Percentiles rank a stretch among this genome's conserved stretches.
Evolutionary conservation across 2,797 vertebrate genomes (phyloP).

Genomic region (Takifugu rubripes): DNA sequence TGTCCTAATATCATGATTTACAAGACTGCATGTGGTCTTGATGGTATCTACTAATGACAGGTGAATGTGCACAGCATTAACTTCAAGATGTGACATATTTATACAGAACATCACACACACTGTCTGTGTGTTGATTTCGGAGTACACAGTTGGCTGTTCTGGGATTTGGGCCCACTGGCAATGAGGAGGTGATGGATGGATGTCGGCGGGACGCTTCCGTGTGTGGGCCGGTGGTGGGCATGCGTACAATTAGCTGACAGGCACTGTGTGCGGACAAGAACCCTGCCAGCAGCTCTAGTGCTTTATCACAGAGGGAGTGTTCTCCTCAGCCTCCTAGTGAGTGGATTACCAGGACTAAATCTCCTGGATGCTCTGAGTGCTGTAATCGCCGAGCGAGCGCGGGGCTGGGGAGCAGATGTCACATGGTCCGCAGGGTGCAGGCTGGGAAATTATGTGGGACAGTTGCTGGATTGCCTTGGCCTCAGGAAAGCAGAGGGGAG

Average conservation of each 20-base stretch:
- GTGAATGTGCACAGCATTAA: too few relatives aligned
- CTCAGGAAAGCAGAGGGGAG: constrained; percentile 42
- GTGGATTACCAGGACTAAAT: constrained; percentile 79
- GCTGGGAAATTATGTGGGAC: constrained; percentile 74
- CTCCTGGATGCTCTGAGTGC: constrained; percentile 75
- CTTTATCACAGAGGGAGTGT: constrained; percentile 52
- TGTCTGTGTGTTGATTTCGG: too few relatives aligned
- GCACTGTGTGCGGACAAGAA: constrained; percentile 20
- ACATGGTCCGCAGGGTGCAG: constrained; percentile 74
- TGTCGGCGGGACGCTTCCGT: constrained; percentile 1
- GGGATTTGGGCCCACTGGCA: too few relatives aligned
- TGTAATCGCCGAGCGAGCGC: constrained; percentile 75
- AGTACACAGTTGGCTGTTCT: too few relatives aligned
- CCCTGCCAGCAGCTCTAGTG: constrained; percentile 10
- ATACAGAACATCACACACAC: too few relatives aligned
- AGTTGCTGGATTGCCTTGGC: constrained; percentile 68
- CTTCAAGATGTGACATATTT: too few relatives aligned
- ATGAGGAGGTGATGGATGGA: too few relatives aligned
- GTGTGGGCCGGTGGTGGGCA: too few relatives aligned
- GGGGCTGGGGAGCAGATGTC: constrained; percentile 76
- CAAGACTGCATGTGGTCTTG: too few relatives aligned
- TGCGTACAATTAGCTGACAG: constrained; percentile 29
- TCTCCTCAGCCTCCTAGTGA: constrained; percentile 64
- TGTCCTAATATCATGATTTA: too few relatives aligned
- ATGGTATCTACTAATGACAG: too few relatives aligned